Conservation (phyloP, 1,140 invertebrate genomes). For the Ectropis grisescens region DNA sequence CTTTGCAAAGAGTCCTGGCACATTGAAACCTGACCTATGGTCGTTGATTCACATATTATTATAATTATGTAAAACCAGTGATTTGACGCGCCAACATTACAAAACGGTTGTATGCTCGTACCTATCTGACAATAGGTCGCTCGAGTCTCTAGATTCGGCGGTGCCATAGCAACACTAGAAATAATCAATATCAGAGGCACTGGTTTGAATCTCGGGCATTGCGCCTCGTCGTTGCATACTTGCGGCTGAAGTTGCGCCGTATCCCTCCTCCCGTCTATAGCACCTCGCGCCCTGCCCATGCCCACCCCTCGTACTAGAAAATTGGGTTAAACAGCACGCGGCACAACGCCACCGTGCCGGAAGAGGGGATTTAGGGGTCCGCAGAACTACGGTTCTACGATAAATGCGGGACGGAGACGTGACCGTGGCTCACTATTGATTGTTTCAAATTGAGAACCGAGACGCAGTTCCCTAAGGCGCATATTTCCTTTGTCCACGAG, state of each 20-base stretch:
- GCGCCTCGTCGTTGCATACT: slow-evolving; percentile 54
- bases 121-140: no score
- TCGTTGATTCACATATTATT: no score
- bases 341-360: slow-evolving; percentile 36
- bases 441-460: slow-evolving; percentile 32
- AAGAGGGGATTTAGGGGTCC: slow-evolving; percentile 62
- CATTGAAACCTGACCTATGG: no score
- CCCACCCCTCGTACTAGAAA: slow-evolving; percentile 57
- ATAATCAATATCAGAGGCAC: slow-evolving; percentile 67
- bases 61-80: no score
- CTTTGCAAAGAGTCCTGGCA: no score
- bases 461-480: no score
- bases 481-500: no score
- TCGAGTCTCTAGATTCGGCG: no score
- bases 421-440: slow-evolving; percentile 66
- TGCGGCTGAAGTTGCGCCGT: slow-evolving; percentile 54
- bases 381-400: slow-evolving; percentile 58
- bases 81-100: no score
- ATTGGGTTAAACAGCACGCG: slow-evolving; percentile 67
- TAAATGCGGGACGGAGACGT: slow-evolving; percentile 62
- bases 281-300: slow-evolving; percentile 39
- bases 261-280: slow-evolving; percentile 22
- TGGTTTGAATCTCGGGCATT: slow-evolving; percentile 57
- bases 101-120: no score
- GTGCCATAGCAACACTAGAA: no score